Base-by-base conservation (phyloP, 2,113 vertebrate species). In the Ahaetulla prasina region DNA sequence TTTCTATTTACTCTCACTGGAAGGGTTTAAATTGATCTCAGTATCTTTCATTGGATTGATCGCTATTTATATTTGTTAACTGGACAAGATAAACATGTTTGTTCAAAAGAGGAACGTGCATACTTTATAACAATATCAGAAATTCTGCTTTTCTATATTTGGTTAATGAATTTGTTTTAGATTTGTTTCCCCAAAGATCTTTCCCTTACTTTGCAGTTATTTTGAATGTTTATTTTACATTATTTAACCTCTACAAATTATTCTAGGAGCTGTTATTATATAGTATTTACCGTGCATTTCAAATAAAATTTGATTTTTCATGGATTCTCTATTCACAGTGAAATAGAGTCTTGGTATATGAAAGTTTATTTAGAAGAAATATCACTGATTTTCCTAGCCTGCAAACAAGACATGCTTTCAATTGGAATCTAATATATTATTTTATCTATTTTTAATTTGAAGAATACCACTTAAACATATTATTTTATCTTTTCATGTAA, bases 31-130 rank as follows among this genome's bases (percentile, higher is more conserved):
- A 8, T 96, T 93, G 90, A 95, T 90, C 90, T 90, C 49, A 94
- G 39, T 96, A 92, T 95, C 92, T 94, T 93, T 96, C 94, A 96
- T 94, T 96, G 93, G 93, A 95, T 97, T 96, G 91, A 6, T 74
- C 95, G 92, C 94, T 96, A 94, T 93, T 95, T 96, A 95, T 94
- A 92, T 95, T 11, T 95, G 91, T 96, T 91, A 63, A 49, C 91
- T 94, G 94, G 95, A 93, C 93, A 90, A 88, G 93, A 27, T 89
- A 92, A 95, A 43, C 45, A 93, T 14, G 30, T 30, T 68, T 68
- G 54, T 57, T 92, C 93, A 94, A 86, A 92, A 91, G 74, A 95
- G 87, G 91, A 90, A 50, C 63, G 45, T 3, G 50, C 53, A 92
- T 80, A 91, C 85, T 60, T 60, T 94, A 92, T 47, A 11, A 49